These are phyloP conservation scores for Aphidius ervi DNA, from an alignment of 1,140 invertebrate species.

Conservation along the genomic window DNA sequence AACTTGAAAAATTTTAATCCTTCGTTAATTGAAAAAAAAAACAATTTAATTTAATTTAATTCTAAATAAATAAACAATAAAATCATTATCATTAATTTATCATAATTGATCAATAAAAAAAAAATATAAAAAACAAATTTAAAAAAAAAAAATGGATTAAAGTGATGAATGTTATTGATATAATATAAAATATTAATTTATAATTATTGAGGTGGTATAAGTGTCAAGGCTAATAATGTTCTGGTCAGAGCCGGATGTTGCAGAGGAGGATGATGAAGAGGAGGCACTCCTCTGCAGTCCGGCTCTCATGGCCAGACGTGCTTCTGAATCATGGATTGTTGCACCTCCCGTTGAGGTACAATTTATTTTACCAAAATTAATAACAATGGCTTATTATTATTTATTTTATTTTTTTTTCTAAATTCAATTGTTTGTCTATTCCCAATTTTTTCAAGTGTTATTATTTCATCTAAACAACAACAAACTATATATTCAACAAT, in stretches of 20 bases:
- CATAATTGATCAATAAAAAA: conserved; percentile 1
- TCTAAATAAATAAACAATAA: background rate
- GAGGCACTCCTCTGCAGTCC: conserved; percentile 80
- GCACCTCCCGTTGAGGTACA: conserved; percentile 77
- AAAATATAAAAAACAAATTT: background rate
- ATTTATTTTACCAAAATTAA: conserved; percentile 11
- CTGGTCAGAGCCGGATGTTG: conserved; percentile 61
- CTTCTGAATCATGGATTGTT: conserved; percentile 82
- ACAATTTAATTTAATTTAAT: background rate
- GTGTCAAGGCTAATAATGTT: conserved; percentile 46
- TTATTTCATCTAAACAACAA: no score
- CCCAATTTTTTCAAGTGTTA: no score
- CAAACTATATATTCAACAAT: no score
- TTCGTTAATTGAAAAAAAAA: no score
- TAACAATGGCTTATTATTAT: conserved; percentile 6
- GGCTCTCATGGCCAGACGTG: conserved; percentile 73
- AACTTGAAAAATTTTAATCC: no score
- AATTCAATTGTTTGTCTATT: no score
- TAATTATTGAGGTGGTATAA: background rate
- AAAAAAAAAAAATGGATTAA: background rate
- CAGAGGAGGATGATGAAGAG: conserved; percentile 63
- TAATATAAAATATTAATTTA: no score
- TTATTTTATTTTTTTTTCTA: conserved; percentile 17
- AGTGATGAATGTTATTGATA: no score
- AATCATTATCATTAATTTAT: background rate